Conservation (phyloP, 1,140 invertebrate genomes). For the Neotoxoptera formosana region DNA sequence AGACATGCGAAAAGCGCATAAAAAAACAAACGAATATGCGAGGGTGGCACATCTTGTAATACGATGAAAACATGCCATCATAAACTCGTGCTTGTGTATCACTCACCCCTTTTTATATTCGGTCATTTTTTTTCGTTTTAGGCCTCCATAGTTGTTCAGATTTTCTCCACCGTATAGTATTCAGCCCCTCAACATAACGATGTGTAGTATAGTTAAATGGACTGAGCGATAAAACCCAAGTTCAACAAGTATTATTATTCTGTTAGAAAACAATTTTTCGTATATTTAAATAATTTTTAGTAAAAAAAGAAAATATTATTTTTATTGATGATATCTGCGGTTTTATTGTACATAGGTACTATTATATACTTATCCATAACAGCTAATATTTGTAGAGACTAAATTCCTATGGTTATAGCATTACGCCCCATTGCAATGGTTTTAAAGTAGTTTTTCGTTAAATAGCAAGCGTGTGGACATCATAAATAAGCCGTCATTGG, state of each 20-base stretch:
- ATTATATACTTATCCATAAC: background rate
- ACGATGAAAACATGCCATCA: slow-evolving; percentile 56
- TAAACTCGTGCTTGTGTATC: slow-evolving; percentile 56
- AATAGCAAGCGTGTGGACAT: background rate
- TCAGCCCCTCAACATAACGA: slow-evolving; percentile 44
- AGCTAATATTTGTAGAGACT: background rate
- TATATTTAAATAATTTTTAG: background rate
- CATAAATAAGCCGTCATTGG: slow-evolving; percentile 25
- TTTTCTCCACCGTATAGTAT: slow-evolving; percentile 45
- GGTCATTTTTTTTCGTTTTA: slow-evolving; percentile 49
- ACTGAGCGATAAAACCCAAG: slow-evolving; percentile 14
- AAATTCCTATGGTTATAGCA: background rate
- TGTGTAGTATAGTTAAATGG: slow-evolving; percentile 52
- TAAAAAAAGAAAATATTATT: background rate
- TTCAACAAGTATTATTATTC: slow-evolving; percentile 50
- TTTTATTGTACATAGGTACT: background rate
- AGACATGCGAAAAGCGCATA: slow-evolving; percentile 57
- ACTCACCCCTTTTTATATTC: slow-evolving; percentile 58
- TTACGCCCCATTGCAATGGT: background rate
- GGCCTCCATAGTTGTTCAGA: slow-evolving; percentile 16
- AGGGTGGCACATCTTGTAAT: slow-evolving; percentile 58
- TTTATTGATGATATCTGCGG: background rate
- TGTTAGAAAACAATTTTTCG: background rate
- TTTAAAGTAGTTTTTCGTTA: background rate
- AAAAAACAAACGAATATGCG: slow-evolving; percentile 55